These are phyloP conservation scores for Ornithoptera alexandrae DNA, from an alignment of 2,888 invertebrate genomes.

Conservation along the genomic window DNA sequence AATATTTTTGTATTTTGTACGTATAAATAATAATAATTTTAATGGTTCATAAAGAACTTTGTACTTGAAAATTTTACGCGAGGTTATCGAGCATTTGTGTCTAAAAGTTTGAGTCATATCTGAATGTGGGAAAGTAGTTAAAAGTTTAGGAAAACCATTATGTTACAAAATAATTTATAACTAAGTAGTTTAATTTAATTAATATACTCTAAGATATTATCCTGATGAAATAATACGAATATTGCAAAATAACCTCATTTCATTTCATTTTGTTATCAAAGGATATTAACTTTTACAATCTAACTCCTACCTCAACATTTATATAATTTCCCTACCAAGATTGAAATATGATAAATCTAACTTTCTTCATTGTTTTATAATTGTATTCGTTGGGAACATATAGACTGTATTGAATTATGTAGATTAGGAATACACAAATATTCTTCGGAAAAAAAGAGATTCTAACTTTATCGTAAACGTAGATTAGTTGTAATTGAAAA, in stretches of 20 bases:
- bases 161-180: background rate
- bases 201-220: background rate
- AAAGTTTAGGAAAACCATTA: background rate
- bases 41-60: background rate
- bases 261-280: background rate
- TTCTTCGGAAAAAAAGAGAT: background rate
- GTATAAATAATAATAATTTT: background rate
- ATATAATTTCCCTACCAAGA: background rate
- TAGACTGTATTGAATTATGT: conserved; percentile 1
- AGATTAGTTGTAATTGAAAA: conserved; percentile 1
- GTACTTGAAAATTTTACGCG: background rate
- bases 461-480: background rate
- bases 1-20: background rate
- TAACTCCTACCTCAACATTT: background rate
- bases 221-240: background rate
- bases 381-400: background rate
- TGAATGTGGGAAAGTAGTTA: background rate
- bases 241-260: background rate
- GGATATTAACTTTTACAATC: background rate
- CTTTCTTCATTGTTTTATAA: background rate
- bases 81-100: background rate
- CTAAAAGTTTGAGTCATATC: background rate
- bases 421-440: conserved; percentile 2
- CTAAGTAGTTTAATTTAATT: background rate
- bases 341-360: background rate